phyloP scores from a whole-genome alignment of 2,797 vertebrate genomes.

The Galagoides demidoff region DNA sequence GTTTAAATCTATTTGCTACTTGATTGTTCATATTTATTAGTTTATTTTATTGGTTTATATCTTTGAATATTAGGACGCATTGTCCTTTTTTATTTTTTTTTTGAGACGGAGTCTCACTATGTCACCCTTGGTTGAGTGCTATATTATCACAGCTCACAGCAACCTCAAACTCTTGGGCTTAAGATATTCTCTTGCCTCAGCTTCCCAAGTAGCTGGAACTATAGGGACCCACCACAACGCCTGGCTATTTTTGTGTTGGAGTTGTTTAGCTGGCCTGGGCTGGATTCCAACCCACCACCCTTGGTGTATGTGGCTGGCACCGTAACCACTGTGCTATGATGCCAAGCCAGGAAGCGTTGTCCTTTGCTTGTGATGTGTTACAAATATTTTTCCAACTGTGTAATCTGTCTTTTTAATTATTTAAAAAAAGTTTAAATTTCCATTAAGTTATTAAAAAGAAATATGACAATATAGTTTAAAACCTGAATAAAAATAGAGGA shows the following conservation, averaged over 20 bases:
- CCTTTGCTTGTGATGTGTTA: background rate
- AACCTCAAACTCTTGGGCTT: too few species aligned
- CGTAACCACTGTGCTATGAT: too few species aligned
- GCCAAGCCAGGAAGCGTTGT: background rate
- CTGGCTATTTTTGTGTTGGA: too few species aligned
- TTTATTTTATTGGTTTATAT: background rate
- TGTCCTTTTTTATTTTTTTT: background rate
- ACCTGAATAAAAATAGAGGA: background rate
- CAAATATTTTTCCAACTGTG: background rate
- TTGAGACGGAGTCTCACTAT: too few species aligned
- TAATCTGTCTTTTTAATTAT: background rate
- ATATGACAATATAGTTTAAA: background rate
- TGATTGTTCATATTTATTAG: background rate
- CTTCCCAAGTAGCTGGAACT: too few species aligned
- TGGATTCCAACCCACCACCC: too few species aligned
- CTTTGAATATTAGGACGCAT: background rate
- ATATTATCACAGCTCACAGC: too few species aligned
- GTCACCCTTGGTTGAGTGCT: too few species aligned
- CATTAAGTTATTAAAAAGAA: constrained; percentile 23
- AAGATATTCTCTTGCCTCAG: too few species aligned
- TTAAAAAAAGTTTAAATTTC: background rate
- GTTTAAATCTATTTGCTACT: constrained; percentile 31
- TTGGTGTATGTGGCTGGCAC: too few species aligned
- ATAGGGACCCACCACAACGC: too few species aligned
- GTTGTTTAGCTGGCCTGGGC: too few species aligned